Base-by-base conservation (phyloP, 2,888 invertebrate species). In the Antheraea yamamai region DNA sequence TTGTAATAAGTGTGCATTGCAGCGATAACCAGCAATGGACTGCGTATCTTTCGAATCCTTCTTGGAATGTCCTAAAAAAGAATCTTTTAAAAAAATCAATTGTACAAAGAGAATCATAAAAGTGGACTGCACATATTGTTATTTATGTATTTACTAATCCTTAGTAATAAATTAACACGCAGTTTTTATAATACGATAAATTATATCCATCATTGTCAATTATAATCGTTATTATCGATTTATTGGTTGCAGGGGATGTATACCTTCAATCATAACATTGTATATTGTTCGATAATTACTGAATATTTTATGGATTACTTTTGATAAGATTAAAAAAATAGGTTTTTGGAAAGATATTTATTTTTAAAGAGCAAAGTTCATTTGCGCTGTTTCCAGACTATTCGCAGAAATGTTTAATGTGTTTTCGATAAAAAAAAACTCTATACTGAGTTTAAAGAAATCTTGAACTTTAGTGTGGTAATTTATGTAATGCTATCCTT, bases 141-240 rank as follows among this genome's bases (percentile, higher is more conserved):
- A 66, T 66, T 66, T 66, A 16, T 16, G 3, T 66, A 4, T 16
- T 26, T 30, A 66, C 14, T 66, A 16, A 66, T 66, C 16, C 2
- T 16, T 30, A 16, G 16, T 66, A 66, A 30, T 66, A 16, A n/a
- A 30, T 14, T 26, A 18, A 30, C 0, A 20, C 3, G 64, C 4
- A 4, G 6, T 16, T 26, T 66, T 30, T 30, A 30, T 66, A 12
- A 70, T 70, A 39, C 2, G 18, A 39, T 70, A 14, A 70, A 70
- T 70, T 70, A 39, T 39, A 70, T 70, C 35, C n/a, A 70, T 70
- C 70, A 70, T n/a, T 39, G 70, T 70, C 70, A 39, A 20, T 70
- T 39, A 70, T n/a, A 39, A 70, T 70, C 35, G 20, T 10, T n/a
- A 39, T 39, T 70, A 8, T 39, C 47, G 47, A n/a, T 12, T 68